Evolutionary conservation across 2,888 invertebrate species (phyloP), one percentile per base, ranked within the genome.

Genomic region (Spodoptera exigua): DNA sequence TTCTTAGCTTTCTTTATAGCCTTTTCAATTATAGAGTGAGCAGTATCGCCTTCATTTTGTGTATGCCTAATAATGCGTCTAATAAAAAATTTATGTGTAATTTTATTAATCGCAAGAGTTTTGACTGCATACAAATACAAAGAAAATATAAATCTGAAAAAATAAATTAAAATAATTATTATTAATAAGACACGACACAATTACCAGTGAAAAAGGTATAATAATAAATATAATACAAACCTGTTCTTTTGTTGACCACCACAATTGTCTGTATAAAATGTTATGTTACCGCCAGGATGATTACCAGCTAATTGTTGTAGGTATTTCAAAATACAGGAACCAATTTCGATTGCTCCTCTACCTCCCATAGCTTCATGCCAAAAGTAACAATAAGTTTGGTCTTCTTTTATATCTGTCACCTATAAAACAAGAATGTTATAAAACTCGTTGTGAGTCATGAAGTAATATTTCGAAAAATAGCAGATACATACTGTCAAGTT

Each of bases 361-460:
- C 46, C 53, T 21, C 55, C 61, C n/a, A 51, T 27, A 27, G 51
- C 61, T 32, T 61, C 52, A 39, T 61, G 61, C 56, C 52, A 56
- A 46, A 71, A 48, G 58, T 71, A 71, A 52, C 65, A 66, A 47
- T 60, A 69, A 36, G 43, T 45, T 45, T 45, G 43, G 18, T 27
- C 1, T 9, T 21, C 43, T 13, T 43, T 21, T 13, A 44, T 13
- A 44, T 44, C 43, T 44, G 43, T 10, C 27, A 44, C 21, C 43
- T 43, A n/a, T 43, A 27, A 43, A 43, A 43, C 10, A 44, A 21
- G 27, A 27, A 18, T 1, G 13, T 44, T 44, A 1, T 13, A n/a
- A 44, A 41, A 27, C 0, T 44, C n/a, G n/a, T 44, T n/a, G 16
- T 11, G 27, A 13, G 13, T 1, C 1, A 43, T 21, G 10, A 21